Percentiles rank a stretch among this genome's conserved stretches.
These are phyloP conservation scores for Meandrusa payeni DNA, from an alignment of 2,888 invertebrate species.

Conservation along the genomic window DNA sequence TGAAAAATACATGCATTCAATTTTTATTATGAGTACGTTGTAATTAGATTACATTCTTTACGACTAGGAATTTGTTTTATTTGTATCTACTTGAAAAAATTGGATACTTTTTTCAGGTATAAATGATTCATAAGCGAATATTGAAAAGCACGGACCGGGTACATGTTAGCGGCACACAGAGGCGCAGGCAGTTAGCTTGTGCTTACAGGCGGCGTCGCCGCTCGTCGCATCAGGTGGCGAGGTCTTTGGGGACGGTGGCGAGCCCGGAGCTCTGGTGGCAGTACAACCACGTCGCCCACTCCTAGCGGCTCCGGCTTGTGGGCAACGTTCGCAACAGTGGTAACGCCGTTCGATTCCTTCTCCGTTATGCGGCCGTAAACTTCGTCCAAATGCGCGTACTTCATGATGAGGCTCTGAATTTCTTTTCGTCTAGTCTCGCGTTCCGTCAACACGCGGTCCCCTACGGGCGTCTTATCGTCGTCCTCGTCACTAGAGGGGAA, in stretches of 20 bases:
- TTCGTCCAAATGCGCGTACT: slow-evolving; percentile 90
- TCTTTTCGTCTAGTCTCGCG: slow-evolving; percentile 91
- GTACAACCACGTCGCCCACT: slow-evolving; percentile 65
- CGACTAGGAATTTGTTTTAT: too few species aligned
- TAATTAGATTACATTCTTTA: too few species aligned
- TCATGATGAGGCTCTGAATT: slow-evolving; percentile 89
- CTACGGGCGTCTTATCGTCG: slow-evolving; percentile 72
- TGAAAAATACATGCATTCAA: slow-evolving; percentile 27
- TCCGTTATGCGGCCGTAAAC: slow-evolving; percentile 80
- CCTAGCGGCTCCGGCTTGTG: slow-evolving; percentile 56
- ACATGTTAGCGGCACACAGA: slow-evolving; percentile 73
- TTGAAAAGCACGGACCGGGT: slow-evolving; percentile 68
- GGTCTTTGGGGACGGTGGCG: slow-evolving; percentile 64
- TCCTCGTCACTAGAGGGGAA: slow-evolving; percentile 76
- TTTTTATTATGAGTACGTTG: too few species aligned
- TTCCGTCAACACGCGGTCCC: slow-evolving; percentile 83
- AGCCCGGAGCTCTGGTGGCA: slow-evolving; percentile 70
- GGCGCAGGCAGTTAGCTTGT: slow-evolving; percentile 62
- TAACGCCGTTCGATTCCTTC: slow-evolving; percentile 53
- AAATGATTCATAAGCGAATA: slow-evolving; percentile 34
- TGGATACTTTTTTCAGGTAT: too few species aligned
- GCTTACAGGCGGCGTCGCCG: slow-evolving; percentile 81
- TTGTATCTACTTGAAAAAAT: too few species aligned
- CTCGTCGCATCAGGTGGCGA: slow-evolving; percentile 75
- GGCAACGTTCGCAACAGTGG: slow-evolving; percentile 37